These are phyloP conservation scores for Pycnonotus jocosus DNA, from an alignment of 2,113 vertebrate species.

Conservation along the genomic window DNA sequence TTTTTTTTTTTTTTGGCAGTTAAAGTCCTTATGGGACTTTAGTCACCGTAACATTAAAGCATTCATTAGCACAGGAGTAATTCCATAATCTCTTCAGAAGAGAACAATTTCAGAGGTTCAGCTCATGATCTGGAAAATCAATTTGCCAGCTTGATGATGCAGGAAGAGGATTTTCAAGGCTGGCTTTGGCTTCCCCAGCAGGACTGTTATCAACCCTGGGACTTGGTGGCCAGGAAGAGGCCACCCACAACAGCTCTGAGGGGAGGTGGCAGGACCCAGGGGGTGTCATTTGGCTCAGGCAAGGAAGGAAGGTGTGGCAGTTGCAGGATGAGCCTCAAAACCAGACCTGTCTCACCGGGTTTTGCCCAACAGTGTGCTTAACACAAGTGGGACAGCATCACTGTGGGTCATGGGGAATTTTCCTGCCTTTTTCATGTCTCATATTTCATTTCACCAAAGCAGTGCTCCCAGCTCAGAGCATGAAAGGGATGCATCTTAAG, in stretches of 20 bases:
- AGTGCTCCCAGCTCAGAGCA: not conserved
- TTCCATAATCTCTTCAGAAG: slow-evolving; percentile 57
- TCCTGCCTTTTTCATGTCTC: not conserved
- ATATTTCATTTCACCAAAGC: not conserved
- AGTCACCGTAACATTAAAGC: slow-evolving; percentile 7
- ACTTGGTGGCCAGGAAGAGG: not conserved
- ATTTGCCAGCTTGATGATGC: not conserved
- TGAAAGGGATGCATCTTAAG: not conserved
- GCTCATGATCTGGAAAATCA: slow-evolving; percentile 54
- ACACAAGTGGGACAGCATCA: not conserved
- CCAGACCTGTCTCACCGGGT: not conserved
- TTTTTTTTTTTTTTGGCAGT: not conserved
- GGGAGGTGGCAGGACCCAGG: not conserved
- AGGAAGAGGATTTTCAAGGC: not conserved
- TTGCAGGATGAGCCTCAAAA: not conserved
- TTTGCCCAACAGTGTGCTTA: not conserved
- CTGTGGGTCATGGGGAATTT: not conserved
- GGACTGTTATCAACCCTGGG: not conserved
- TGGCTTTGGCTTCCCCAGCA: not conserved
- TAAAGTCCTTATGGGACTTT: not conserved
- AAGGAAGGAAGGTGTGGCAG: not conserved
- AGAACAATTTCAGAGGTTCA: slow-evolving; percentile 25
- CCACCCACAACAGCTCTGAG: not conserved
- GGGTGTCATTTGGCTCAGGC: not conserved
- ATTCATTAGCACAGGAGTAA: slow-evolving; percentile 45